Percentiles rank a stretch among this genome's conserved stretches.
Conservation (phyloP, 2,888 invertebrate species). For the Odontocerum albicorne region DNA sequence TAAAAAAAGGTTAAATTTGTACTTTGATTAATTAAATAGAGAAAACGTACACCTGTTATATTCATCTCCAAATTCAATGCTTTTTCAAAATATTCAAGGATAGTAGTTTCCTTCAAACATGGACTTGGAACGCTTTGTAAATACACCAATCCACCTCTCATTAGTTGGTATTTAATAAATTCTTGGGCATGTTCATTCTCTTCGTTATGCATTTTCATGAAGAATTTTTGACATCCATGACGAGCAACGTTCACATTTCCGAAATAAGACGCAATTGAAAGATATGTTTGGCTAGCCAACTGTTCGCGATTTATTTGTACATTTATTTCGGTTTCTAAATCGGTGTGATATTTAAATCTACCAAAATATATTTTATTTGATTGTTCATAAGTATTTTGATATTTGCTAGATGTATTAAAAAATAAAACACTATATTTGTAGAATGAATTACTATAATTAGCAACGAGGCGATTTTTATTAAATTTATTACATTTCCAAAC, state of each 20-base stretch:
- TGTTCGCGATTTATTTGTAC: constrained; percentile 60
- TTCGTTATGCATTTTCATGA: constrained; percentile 53
- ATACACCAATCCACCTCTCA: constrained; percentile 50
- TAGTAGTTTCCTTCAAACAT: constrained; percentile 35
- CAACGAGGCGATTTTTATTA: no score
- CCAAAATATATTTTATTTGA: constrained; percentile 5
- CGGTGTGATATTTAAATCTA: constrained; percentile 16
- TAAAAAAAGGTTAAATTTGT: no score
- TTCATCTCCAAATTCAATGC: constrained; percentile 43
- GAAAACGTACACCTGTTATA: constrained; percentile 42
- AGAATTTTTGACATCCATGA: constrained; percentile 45
- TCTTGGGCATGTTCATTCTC: constrained; percentile 51
- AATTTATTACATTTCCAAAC: no score
- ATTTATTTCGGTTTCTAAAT: constrained; percentile 53
- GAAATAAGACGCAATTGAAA: constrained; percentile 61
- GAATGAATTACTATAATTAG: no score
- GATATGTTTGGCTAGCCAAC: constrained; percentile 61
- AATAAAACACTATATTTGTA: not conserved
- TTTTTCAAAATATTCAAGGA: constrained; percentile 46
- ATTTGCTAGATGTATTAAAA: not conserved
- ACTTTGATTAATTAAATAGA: no score
- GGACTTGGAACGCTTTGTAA: constrained; percentile 41
- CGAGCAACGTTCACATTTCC: constrained; percentile 27
- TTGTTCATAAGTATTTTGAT: no score
- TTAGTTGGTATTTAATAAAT: constrained; percentile 50